Conservation (phyloP, 2,888 invertebrate genomes). For the Unio delphinus region DNA sequence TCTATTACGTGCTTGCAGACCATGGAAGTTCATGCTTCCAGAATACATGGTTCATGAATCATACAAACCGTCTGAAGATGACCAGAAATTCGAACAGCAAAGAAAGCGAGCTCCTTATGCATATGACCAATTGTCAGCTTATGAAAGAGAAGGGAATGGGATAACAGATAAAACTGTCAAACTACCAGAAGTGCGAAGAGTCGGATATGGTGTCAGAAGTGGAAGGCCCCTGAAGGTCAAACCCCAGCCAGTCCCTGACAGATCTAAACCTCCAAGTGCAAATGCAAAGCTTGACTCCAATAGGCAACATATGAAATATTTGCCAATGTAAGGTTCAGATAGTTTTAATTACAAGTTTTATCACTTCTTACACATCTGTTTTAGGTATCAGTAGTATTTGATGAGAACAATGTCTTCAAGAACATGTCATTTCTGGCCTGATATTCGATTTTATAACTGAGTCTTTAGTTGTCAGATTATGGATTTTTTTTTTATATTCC, state of each 20-base stretch:
- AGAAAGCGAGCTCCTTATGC: conserved; percentile 44
- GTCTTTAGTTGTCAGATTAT: too few species aligned
- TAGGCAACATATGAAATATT: conserved; percentile 29
- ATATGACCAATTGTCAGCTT: conserved; percentile 45
- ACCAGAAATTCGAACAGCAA: conserved; percentile 16
- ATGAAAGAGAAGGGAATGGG: conserved; percentile 42
- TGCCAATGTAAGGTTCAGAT: conserved; percentile 34
- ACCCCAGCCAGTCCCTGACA: conserved; percentile 17
- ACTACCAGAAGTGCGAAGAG: conserved; percentile 50
- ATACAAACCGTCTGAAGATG: conserved; percentile 75
- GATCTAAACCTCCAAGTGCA: conserved; percentile 25
- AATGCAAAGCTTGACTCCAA: conserved; percentile 31
- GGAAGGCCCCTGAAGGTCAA: conserved; percentile 37
- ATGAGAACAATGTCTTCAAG: too few species aligned
- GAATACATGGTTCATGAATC: conserved; percentile 67
- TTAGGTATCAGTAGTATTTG: too few species aligned
- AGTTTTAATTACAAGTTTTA: not conserved
- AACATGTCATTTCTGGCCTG: too few species aligned
- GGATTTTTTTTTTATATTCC: too few species aligned
- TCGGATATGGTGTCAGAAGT: conserved; percentile 55
- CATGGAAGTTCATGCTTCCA: conserved; percentile 61
- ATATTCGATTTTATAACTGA: too few species aligned
- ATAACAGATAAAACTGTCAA: conserved; percentile 61
- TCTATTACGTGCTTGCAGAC: conserved; percentile 22
- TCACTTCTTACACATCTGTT: not conserved